These are phyloP conservation scores for Albula goreensis DNA, from an alignment of 2,113 vertebrate genomes.

Conservation along the genomic window DNA sequence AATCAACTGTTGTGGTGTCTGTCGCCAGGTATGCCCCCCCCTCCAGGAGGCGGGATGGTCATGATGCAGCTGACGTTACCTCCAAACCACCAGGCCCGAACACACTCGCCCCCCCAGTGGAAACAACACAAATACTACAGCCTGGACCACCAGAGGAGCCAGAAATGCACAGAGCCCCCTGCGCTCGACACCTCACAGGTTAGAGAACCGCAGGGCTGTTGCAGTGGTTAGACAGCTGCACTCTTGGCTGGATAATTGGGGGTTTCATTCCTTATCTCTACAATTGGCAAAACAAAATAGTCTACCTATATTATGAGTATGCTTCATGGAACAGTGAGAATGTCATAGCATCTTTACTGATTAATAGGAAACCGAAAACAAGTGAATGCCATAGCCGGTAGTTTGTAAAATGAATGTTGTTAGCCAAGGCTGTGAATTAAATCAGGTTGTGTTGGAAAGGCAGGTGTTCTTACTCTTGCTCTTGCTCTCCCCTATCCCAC, in stretches of 20 bases:
- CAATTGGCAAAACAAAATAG: background rate
- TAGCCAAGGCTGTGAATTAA: background rate
- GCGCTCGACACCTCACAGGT: constrained; percentile 83
- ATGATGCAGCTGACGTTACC: constrained; percentile 92
- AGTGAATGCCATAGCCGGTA: background rate
- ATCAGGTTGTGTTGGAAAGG: background rate
- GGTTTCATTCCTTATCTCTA: background rate
- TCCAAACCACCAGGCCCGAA: constrained; percentile 77
- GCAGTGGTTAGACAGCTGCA: background rate
- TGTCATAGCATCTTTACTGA: background rate
- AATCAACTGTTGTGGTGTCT: background rate
- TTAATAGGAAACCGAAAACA: background rate
- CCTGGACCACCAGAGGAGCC: constrained; percentile 80
- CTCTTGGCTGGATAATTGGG: background rate
- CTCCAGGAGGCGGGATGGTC: constrained; percentile 79
- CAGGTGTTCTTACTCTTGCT: background rate
- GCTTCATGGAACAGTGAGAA: background rate
- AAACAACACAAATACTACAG: constrained; percentile 88
- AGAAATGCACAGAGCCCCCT: constrained; percentile 76
- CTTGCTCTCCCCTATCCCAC: constrained; percentile 10
- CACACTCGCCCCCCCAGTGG: constrained; percentile 86
- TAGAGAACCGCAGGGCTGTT: constrained; percentile 23
- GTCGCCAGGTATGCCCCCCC: constrained; percentile 65
- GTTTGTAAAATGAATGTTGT: background rate
- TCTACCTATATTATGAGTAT: background rate